Evolutionary conservation across 2,797 vertebrate genomes (phyloP).

Genomic region (Hozukius guyotensis): DNA sequence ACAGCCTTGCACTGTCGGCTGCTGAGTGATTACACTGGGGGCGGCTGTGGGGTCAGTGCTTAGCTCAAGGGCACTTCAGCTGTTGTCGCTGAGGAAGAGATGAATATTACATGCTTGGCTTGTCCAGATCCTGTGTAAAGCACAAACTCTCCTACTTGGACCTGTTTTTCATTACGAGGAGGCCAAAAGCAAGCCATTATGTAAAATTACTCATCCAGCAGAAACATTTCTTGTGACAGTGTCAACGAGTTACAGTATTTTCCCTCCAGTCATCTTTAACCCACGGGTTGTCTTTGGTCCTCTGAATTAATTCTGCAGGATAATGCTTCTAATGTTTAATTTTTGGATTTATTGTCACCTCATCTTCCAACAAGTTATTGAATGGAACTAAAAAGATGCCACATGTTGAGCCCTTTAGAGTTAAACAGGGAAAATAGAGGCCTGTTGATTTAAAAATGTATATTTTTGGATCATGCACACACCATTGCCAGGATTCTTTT

Average conservation of each 20-base stretch:
- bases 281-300: neutral
- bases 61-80: slow-evolving; percentile 72
- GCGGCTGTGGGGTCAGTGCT: slow-evolving; percentile 61
- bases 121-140: slow-evolving; percentile 28
- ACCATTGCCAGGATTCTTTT: slow-evolving; percentile 6
- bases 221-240: slow-evolving; percentile 1
- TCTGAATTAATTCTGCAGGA: neutral
- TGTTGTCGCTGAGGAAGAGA: slow-evolving; percentile 44
- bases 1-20: slow-evolving; percentile 34
- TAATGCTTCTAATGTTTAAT: neutral
- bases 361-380: neutral
- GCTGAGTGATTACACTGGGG: slow-evolving; percentile 59
- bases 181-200: slow-evolving; percentile 7
- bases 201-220: slow-evolving; percentile 21
- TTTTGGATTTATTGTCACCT: neutral
- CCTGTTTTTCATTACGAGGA: slow-evolving; percentile 23
- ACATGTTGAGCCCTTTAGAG: neutral
- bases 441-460: neutral
- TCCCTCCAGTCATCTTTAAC: slow-evolving; percentile 11
- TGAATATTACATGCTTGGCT: slow-evolving; percentile 51
- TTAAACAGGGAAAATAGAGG: neutral
- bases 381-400: neutral
- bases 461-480: neutral
- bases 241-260: slow-evolving; percentile 14
- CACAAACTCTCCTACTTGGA: slow-evolving; percentile 3